Conservation (phyloP, 2,113 vertebrate genomes). For the Syrmaticus mikado region DNA sequence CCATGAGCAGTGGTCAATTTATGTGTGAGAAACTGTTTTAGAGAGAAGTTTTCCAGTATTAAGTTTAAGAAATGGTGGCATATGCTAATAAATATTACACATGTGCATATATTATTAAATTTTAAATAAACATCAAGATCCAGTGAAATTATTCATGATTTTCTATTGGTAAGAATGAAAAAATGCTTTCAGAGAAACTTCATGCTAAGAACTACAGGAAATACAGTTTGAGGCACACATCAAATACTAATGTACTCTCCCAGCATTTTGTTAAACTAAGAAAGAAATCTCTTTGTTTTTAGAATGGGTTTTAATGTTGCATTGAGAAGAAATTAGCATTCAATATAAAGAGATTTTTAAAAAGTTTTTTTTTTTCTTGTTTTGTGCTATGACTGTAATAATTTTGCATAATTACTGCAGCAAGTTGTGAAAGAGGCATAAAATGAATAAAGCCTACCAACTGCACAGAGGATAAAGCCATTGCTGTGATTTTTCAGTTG, state of each 20-base stretch:
- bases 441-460: constrained; percentile 17
- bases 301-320: background rate
- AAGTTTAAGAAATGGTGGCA: background rate
- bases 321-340: background rate
- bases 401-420: constrained; percentile 44
- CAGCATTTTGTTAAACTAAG: background rate
- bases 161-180: background rate
- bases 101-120: background rate
- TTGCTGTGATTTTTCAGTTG: constrained; percentile 18
- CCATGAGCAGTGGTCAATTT: background rate
- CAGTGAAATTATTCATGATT: background rate
- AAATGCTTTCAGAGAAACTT: background rate
- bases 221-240: background rate
- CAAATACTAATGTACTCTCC: background rate
- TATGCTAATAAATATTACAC: background rate
- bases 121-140: background rate
- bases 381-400: background rate
- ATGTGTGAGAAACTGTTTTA: background rate
- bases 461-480: constrained; percentile 19
- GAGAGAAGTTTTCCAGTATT: background rate
- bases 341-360: background rate
- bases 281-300: constrained; percentile 13
- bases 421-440: constrained; percentile 25
- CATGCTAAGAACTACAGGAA: background rate
- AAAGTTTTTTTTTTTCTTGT: constrained; percentile 17